Evolutionary conservation across 1,140 invertebrate species (phyloP).

Genomic region (Maniola jurtina): DNA sequence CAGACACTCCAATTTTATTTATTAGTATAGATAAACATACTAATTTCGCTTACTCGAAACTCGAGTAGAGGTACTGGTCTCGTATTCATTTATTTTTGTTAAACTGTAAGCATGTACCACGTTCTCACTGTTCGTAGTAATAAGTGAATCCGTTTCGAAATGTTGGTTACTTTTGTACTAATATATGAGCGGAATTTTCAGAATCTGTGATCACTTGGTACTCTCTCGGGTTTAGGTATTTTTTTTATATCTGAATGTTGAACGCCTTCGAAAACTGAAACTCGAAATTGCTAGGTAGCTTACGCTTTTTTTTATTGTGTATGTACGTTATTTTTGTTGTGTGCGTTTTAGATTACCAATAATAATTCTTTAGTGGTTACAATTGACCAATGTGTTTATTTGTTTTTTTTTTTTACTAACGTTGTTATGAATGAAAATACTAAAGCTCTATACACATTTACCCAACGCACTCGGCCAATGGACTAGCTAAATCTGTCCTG

Average conservation of each 20-base stretch:
- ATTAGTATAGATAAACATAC: no score
- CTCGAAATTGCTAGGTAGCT: constrained; percentile 57
- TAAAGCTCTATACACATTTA: no score
- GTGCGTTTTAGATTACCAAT: constrained; percentile 41
- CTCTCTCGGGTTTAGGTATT: constrained; percentile 75
- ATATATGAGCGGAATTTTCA: constrained; percentile 73
- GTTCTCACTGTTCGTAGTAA: constrained; percentile 53
- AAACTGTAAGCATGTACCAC: constrained; percentile 58
- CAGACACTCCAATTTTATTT: no score
- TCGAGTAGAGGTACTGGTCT: not conserved
- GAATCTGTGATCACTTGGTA: constrained; percentile 78
- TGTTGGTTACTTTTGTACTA: constrained; percentile 72
- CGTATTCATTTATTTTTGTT: not conserved
- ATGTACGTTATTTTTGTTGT: constrained; percentile 55
- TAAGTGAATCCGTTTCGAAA: constrained; percentile 67
- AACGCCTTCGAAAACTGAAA: constrained; percentile 55
- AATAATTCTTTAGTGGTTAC: constrained; percentile 25
- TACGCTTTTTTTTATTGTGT: constrained; percentile 49
- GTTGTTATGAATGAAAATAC: no score
- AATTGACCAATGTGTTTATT: constrained; percentile 36
- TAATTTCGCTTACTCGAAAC: no score
- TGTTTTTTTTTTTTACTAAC: constrained; percentile 21
- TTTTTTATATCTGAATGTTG: constrained; percentile 66
- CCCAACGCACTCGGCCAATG: no score
- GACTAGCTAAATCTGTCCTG: no score